Conservation (phyloP, 37 sponge, comb jelly and placozoan species). For the Petrosia ficiformis region DNA sequence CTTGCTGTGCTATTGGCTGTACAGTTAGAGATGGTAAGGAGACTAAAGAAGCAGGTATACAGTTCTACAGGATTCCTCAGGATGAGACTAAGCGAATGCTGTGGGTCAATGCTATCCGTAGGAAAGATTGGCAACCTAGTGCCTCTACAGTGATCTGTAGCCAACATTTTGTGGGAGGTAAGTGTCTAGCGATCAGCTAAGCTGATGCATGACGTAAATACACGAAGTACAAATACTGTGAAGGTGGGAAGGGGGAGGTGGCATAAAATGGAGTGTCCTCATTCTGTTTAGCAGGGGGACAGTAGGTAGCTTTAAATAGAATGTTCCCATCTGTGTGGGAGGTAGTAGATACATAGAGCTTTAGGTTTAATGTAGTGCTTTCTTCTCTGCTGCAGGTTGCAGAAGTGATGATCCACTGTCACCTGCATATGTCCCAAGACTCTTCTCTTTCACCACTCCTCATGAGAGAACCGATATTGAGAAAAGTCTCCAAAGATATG, state of each 20-base stretch:
- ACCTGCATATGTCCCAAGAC: slow-evolving; percentile 28
- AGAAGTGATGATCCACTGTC: slow-evolving; percentile 40
- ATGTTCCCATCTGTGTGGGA: no score
- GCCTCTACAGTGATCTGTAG: slow-evolving; percentile 23
- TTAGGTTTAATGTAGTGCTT: background rate
- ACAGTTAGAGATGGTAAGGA: slow-evolving; percentile 41
- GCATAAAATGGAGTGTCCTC: no score
- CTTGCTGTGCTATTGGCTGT: slow-evolving; percentile 33
- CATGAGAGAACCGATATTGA: slow-evolving; percentile 4
- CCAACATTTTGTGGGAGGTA: slow-evolving; percentile 38
- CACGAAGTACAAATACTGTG: no score
- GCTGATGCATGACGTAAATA: no score
- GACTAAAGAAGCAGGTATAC: slow-evolving; percentile 30
- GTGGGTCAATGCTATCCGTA: slow-evolving; percentile 36
- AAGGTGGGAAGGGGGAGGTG: no score
- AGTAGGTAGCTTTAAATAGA: no score
- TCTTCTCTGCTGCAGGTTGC: background rate
- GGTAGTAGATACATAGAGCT: no score
- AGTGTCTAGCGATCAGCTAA: no score
- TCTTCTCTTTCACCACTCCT: slow-evolving; percentile 21
- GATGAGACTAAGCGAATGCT: slow-evolving; percentile 16
- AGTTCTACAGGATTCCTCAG: slow-evolving; percentile 30
- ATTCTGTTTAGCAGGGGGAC: no score
- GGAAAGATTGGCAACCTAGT: slow-evolving; percentile 24
- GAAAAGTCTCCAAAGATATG: slow-evolving; percentile 3